Base-by-base conservation (phyloP, 37 sponge, comb jelly and placozoan genomes). In the Haliclona indistincta region DNA sequence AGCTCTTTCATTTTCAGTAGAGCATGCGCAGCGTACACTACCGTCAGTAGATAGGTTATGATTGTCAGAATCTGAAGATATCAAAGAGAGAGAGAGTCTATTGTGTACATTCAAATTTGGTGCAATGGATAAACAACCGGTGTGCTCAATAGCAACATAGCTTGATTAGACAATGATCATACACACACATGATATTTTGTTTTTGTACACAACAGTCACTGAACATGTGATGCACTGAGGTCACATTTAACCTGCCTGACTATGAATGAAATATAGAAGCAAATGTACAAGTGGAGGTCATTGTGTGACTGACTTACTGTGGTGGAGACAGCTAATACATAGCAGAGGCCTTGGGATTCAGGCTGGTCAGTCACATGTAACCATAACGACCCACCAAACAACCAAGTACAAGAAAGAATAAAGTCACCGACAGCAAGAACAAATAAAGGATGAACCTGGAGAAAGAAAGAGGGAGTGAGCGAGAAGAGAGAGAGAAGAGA, bases 381-480 rank as follows among this genome's bases (percentile, higher is more conserved):
- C 80, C 86, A 78, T 23, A 85, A 67, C 0, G 81, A 35, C 0
- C 79, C 83, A 7, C 91, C 86, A 2, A 85, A 54, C 70, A 85
- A 40, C 91, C 91, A 91, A 26, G 73, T 51, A 19, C 77, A 70
- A 56, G 91, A 64, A 4, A 86, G 63, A 17, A 91, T 76, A 33
- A 91, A 91, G 78, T 91, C 91, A 0, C 70, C 86, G 23, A 91
- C 81, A 1, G 91, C 77, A 26, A 91, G 75, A 42, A 81, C 85
- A 79, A 91, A 91, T 37, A 91, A 71, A 5, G 91, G 91, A 40
- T 91, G 91, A 0, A 91, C 82, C 91, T 90, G 70, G 1, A 20
- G 41, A 35, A 13, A 66, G 29, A 66, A 32, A 35, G 11, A 19
- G 41, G 8, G 29, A 44, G 5, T 30, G 52, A 8, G n/a, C 30